Evolutionary conservation across 1,140 invertebrate genomes (phyloP).

Genomic region (Trissolcus basalis): DNA sequence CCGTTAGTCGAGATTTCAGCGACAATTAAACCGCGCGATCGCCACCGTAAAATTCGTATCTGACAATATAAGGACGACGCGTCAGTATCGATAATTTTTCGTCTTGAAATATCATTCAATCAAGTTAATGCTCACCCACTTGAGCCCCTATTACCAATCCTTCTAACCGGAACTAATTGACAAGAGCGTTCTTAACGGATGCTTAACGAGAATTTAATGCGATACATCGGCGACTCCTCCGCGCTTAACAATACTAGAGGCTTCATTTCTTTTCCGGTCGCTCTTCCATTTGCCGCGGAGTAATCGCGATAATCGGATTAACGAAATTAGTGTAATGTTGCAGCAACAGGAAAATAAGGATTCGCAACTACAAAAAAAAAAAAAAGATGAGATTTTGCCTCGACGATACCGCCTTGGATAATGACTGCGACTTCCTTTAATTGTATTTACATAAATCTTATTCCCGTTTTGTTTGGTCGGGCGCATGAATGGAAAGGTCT

Average conservation of each 20-base stretch:
- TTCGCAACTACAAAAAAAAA: conserved; percentile 2
- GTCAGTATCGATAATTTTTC: conserved; percentile 48
- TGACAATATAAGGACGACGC: conserved; percentile 30
- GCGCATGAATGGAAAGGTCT: not conserved
- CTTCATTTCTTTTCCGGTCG: conserved; percentile 15
- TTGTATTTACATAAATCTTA: conserved; percentile 19
- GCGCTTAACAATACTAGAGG: conserved; percentile 6
- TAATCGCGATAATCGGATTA: conserved; percentile 37
- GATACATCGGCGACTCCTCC: conserved; percentile 19
- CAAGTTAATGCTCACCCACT: conserved; percentile 53
- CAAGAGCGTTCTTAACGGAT: conserved; percentile 51
- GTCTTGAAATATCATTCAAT: conserved; percentile 38
- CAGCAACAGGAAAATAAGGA: conserved; percentile 17
- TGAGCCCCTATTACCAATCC: conserved; percentile 47
- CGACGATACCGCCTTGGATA: not conserved
- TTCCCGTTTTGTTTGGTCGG: not conserved
- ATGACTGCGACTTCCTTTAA: conserved; percentile 15
- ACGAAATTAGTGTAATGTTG: conserved; percentile 29
- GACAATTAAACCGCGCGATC: conserved; percentile 44
- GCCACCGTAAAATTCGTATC: conserved; percentile 25
- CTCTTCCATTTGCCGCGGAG: conserved; percentile 25
- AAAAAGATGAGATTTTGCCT: not conserved
- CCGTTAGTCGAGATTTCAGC: conserved; percentile 27
- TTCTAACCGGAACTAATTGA: conserved; percentile 52
- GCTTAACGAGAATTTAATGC: conserved; percentile 50